These are phyloP conservation scores for Rhinogobio ventralis DNA, from an alignment of 2,797 vertebrate genomes.

Conservation along the genomic window DNA sequence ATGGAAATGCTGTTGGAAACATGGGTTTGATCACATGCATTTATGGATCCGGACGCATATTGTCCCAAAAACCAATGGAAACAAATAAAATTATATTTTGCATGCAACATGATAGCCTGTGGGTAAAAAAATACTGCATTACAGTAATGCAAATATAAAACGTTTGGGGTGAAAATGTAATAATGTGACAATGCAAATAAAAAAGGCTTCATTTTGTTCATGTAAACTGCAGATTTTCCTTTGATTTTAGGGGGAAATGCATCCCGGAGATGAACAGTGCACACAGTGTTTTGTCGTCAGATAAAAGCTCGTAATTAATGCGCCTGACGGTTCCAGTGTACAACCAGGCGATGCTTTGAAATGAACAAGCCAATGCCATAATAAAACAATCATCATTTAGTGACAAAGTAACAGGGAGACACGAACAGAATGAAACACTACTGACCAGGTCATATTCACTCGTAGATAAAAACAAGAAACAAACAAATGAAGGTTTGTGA, in stretches of 20 bases:
- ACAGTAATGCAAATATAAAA: neutral
- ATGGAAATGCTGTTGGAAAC: neutral
- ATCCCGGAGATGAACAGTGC: neutral
- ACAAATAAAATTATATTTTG: neutral
- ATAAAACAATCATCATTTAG: neutral
- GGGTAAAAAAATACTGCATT: neutral
- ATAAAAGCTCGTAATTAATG: neutral
- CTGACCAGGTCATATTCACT: neutral
- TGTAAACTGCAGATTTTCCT: neutral
- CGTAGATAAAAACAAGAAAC: neutral
- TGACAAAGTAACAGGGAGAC: too few species aligned
- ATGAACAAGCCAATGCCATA: neutral
- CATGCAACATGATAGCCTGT: neutral
- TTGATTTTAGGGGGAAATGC: neutral
- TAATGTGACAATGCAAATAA: neutral
- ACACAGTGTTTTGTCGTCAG: neutral
- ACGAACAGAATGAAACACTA: too few species aligned
- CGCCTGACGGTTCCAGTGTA: neutral
- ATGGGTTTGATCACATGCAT: neutral
- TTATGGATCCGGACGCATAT: neutral
- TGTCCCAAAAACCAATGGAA: neutral
- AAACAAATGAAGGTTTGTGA: fast-evolving
- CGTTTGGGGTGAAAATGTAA: neutral
- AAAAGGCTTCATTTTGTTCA: neutral
- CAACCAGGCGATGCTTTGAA: neutral